Evolutionary conservation across 2,113 vertebrate species (phyloP).

Genomic region (Kryptolebias marmoratus): DNA sequence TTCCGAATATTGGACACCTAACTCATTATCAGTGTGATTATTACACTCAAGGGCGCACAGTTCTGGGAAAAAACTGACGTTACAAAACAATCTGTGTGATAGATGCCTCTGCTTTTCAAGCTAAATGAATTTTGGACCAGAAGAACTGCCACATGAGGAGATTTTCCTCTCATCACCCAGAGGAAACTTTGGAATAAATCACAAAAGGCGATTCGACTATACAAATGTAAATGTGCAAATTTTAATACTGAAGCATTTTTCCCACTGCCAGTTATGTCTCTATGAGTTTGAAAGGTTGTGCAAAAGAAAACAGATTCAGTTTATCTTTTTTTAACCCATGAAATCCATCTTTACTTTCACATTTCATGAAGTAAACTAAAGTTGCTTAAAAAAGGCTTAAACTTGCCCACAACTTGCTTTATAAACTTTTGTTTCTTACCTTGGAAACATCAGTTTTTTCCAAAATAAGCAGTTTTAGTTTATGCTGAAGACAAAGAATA

Average conservation of each 20-base stretch:
- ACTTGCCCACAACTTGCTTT: not conserved
- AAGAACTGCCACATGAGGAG: not conserved
- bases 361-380: not conserved
- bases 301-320: not conserved
- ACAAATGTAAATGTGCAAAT: no score
- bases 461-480: no score
- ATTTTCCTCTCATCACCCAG: not conserved
- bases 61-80: not conserved
- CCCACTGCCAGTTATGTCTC: not conserved
- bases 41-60: not conserved
- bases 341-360: not conserved
- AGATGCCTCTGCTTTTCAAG: not conserved
- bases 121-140: not conserved
- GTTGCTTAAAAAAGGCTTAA: not conserved
- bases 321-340: not conserved
- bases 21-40: conserved; percentile 13
- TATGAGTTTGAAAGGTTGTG: not conserved
- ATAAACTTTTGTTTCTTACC: no score
- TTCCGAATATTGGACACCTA: not conserved
- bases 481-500: no score
- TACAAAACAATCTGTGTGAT: no score
- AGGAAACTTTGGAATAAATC: not conserved
- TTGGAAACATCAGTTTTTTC: no score
- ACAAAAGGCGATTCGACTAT: not conserved
- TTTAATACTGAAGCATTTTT: no score